Base-by-base conservation (phyloP, 2,113 vertebrate genomes). In the Chloebia gouldiae region DNA sequence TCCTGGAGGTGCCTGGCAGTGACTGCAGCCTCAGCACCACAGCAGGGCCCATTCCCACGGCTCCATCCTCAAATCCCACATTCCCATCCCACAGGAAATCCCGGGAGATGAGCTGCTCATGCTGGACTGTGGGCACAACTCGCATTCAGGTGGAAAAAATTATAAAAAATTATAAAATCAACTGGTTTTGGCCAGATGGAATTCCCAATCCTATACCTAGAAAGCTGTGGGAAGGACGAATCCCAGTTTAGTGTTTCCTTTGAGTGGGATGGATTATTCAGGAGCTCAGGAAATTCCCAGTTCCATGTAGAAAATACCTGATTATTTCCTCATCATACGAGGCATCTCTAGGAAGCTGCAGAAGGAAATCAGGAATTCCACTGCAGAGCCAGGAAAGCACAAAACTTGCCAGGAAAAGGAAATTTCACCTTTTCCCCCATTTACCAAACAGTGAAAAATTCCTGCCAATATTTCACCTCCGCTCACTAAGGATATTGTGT, bases 251-350 rank as follows among this genome's bases (percentile, higher is more conserved):
- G 72, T 22, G 65, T 39, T 45, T 57, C 50, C 76, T 69, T 51
- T 1, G 13, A 45, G 39, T 8, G 14, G 27, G n/a, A 60, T 24
- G 25, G 71, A 85, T 91, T 31, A 80, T 59, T 82, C 82, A 77
- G 63, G 20, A 88, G 63, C 25, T 76, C 45, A 80, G 53, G n/a
- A 82, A 83, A 88, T 37, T 45, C 49, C 49, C 33, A 21, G 14
- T 18, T 63, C 11, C 33, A 7, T 0, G 3, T 2, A 63, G 9
- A 45, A 83, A 83, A 72, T 0, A n/a, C n/a, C n/a, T n/a, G n/a
- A n/a, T n/a, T n/a, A 18, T 72, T 54, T 22, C 68, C 27, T 33
- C 11, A 3, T 18, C 8, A 0, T 16, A 3, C 27, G 4, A 7
- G 61, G 21, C 25, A 44, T 13, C 47, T 25, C 45, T 25, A 15